phyloP scores from a whole-genome alignment of 2,113 vertebrate genomes.

The Gallinago undulata region DNA sequence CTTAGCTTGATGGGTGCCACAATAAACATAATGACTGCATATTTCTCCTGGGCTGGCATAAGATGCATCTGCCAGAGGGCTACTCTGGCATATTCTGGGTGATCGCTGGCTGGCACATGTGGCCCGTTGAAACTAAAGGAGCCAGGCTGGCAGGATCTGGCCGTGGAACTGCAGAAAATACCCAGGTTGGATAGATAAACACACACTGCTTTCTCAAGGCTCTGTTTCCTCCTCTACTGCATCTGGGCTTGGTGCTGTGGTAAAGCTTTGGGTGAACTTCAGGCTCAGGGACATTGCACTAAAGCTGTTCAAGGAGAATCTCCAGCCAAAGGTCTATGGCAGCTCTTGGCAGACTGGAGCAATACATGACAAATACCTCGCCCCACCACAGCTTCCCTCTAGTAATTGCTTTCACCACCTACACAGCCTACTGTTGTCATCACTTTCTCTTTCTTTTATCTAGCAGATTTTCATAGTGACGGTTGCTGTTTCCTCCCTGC shows the following conservation, averaged over 20 bases:
- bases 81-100: background rate
- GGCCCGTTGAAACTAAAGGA: background rate
- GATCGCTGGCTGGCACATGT: background rate
- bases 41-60: background rate
- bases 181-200: background rate
- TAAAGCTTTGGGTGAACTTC: background rate
- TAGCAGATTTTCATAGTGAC: background rate
- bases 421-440: background rate
- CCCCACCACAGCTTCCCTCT: background rate
- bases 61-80: background rate
- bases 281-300: background rate
- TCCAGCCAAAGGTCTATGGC: background rate
- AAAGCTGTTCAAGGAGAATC: background rate
- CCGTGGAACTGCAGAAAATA: background rate
- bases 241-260: background rate
- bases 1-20: background rate
- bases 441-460: background rate
- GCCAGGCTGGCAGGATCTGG: background rate
- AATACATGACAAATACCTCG: background rate
- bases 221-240: background rate
- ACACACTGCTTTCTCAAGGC: background rate
- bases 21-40: background rate
- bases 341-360: background rate
- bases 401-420: background rate
- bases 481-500: background rate